phyloP scores from a whole-genome alignment of 2,797 vertebrate species.

The Limnodromus scolopaceus region DNA sequence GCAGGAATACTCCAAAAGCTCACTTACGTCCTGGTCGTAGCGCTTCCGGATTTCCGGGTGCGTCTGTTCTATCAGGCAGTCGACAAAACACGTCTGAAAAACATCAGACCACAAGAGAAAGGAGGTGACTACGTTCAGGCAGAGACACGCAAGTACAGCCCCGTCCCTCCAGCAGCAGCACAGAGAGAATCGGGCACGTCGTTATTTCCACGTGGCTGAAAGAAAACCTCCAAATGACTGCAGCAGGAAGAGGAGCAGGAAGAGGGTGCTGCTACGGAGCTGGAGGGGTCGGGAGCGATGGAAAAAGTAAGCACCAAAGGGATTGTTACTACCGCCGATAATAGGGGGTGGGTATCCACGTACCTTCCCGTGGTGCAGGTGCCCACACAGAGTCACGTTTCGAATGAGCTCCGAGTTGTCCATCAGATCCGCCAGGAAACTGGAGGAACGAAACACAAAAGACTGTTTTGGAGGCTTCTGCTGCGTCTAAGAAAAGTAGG shows the following conservation, averaged over 20 bases:
- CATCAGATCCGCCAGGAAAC: slow-evolving; percentile 98
- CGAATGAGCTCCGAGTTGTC: slow-evolving; percentile 97
- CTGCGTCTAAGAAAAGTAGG: slow-evolving; percentile 47
- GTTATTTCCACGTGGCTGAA: not conserved
- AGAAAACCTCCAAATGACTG: not conserved
- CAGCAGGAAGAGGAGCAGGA: not conserved
- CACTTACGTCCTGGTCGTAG: slow-evolving; percentile 93
- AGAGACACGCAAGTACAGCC: not conserved
- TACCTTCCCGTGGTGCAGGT: slow-evolving; percentile 98
- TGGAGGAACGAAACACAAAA: slow-evolving; percentile 67
- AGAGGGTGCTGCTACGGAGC: slow-evolving; percentile 14
- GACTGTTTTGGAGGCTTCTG: slow-evolving; percentile 32
- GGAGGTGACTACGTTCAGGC: not conserved
- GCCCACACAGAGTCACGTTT: slow-evolving; percentile 96
- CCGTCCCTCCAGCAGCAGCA: not conserved
- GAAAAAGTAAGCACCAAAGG: not conserved
- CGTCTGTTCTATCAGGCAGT: slow-evolving; percentile 97
- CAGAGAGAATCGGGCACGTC: not conserved
- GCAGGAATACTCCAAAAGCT: not conserved
- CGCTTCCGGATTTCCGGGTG: slow-evolving; percentile 97
- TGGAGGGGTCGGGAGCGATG: not conserved
- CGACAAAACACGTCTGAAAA: slow-evolving; percentile 94
- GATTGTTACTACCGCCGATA: not conserved
- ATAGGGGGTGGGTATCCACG: fast-evolving
- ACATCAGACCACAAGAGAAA: not conserved